These are phyloP conservation scores for Ostrea denselamellosa DNA, from an alignment of 1,140 invertebrate species.

Conservation along the genomic window DNA sequence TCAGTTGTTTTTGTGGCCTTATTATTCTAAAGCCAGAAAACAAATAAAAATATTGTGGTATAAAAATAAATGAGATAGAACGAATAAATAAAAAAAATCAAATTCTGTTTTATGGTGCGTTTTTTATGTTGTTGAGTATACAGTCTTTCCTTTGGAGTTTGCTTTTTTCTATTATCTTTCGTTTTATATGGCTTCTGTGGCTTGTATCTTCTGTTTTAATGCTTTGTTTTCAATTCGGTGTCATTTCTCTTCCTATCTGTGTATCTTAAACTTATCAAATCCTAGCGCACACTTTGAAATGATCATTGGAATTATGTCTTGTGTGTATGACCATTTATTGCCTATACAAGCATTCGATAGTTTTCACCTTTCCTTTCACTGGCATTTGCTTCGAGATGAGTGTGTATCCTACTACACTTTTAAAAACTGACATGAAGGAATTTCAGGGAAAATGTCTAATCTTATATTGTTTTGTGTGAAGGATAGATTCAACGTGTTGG, in stretches of 20 bases:
- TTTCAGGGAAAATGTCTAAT: constrained; percentile 98
- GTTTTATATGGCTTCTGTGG: constrained; percentile 88
- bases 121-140: constrained; percentile 96
- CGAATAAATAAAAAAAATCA: too few species aligned
- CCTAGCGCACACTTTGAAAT: constrained; percentile 98
- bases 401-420: constrained; percentile 81
- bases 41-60: too few species aligned
- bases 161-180: constrained; percentile 94
- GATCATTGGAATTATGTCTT: constrained; percentile 99
- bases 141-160: constrained; percentile 94
- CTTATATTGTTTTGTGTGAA: constrained; percentile 98
- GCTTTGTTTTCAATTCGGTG: neutral
- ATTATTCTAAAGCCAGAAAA: too few species aligned
- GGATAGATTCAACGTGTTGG: constrained; percentile 99
- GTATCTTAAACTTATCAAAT: constrained; percentile 99
- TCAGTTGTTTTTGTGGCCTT: too few species aligned
- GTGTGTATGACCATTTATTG: constrained; percentile 98
- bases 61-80: too few species aligned
- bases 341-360: constrained; percentile 98
- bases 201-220: neutral
- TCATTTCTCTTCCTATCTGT: constrained; percentile 80
- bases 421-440: constrained; percentile 93
- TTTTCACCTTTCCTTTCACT: constrained; percentile 99
- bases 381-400: constrained; percentile 96
- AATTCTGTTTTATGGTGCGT: constrained; percentile 99